These are phyloP conservation scores for Thryonomys swinderianus DNA, from an alignment of 2,113 vertebrate genomes.

Conservation along the genomic window DNA sequence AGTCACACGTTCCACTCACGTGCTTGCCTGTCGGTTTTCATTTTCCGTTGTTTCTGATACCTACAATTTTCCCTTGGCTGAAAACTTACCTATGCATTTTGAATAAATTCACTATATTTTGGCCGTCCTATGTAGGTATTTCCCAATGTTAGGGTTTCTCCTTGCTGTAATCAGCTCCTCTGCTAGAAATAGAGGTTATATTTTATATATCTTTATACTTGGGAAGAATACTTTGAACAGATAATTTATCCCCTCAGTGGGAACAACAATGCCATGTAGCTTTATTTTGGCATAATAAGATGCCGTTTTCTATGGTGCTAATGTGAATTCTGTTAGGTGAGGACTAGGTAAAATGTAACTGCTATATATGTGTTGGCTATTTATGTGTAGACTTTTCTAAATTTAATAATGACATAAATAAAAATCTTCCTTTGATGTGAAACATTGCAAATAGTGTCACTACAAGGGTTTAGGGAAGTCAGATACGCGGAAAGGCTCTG, in stretches of 20 bases:
- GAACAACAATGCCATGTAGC: neutral
- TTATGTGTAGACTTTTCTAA: neutral
- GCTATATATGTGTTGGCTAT: neutral
- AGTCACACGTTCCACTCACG: neutral
- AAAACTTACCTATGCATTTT: neutral
- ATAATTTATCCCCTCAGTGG: neutral
- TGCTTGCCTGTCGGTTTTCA: neutral
- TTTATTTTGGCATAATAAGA: neutral
- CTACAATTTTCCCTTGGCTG: neutral
- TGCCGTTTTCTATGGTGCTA: neutral
- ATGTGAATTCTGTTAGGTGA: neutral
- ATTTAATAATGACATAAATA: neutral
- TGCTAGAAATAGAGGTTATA: neutral
- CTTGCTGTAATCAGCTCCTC: neutral
- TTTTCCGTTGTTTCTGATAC: slow-evolving; percentile 48
- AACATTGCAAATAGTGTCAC: neutral
- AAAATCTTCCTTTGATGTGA: neutral
- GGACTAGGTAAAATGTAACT: neutral
- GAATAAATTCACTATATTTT: neutral
- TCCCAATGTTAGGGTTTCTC: neutral
- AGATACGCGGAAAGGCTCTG: neutral
- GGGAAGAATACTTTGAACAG: slow-evolving; percentile 26
- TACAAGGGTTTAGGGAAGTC: neutral
- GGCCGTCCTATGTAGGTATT: neutral
- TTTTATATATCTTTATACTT: neutral